A percentile compares a stretch with the other conserved stretches of the same genome.
Evolutionary conservation across 1,140 invertebrate species (phyloP).

Genomic region (Ostrea edulis): DNA sequence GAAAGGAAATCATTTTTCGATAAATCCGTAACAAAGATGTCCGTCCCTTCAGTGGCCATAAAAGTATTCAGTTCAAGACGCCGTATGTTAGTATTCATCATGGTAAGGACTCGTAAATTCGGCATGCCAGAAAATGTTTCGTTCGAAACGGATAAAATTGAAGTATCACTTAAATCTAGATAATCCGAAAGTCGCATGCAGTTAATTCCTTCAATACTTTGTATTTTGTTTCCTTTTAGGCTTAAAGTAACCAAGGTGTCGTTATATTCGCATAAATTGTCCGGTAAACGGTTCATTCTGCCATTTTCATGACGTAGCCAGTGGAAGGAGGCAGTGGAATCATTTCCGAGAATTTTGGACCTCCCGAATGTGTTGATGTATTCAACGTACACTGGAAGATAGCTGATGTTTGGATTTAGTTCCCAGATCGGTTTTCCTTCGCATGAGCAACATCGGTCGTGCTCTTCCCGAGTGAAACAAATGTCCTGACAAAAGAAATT

Average conservation of each 20-base stretch:
- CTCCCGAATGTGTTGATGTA: neutral
- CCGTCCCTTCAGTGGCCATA: neutral
- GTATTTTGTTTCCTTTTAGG: neutral
- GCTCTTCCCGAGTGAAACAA: neutral
- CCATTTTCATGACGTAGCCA: neutral
- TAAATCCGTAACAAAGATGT: neutral
- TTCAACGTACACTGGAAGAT: neutral
- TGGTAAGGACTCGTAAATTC: neutral
- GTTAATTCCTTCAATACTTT: constrained; percentile 21
- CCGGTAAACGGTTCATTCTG: neutral
- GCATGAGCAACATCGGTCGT: neutral
- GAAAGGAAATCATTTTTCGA: neutral
- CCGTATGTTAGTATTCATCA: neutral
- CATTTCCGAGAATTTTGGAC: neutral
- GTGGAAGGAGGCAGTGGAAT: neutral
- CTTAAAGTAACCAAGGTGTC: neutral
- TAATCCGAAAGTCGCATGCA: neutral
- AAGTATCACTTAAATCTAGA: neutral
- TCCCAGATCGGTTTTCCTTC: neutral
- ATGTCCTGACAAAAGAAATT: neutral
- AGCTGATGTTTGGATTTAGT: neutral
- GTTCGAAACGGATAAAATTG: neutral
- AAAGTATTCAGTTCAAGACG: neutral
- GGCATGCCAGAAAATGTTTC: neutral
- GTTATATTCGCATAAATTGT: neutral